Conservation (phyloP, 2,113 vertebrate species). For the Heteronetta atricapilla region DNA sequence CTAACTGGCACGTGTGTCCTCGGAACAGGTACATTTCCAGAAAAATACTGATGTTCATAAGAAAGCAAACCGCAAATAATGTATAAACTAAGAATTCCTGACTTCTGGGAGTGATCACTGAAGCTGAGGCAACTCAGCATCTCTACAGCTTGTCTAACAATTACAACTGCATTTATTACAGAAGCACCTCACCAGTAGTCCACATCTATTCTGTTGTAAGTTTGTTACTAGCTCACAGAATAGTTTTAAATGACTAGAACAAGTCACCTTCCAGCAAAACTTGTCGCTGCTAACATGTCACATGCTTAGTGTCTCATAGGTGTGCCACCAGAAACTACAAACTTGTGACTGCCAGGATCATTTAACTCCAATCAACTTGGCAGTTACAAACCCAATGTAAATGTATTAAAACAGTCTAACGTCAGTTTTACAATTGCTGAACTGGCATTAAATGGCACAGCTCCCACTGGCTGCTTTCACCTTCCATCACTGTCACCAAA, state of each 20-base stretch:
- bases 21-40: neutral
- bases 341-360: neutral
- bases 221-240: neutral
- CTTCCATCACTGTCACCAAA: neutral
- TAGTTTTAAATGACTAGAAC: neutral
- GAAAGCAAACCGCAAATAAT: neutral
- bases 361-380: neutral
- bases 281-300: neutral
- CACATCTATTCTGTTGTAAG: neutral
- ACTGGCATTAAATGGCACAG: neutral
- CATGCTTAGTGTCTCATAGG: neutral
- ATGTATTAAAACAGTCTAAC: neutral
- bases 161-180: neutral
- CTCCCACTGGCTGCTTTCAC: neutral
- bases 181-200: neutral
- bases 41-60: neutral
- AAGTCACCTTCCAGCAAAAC: neutral
- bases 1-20: neutral
- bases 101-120: neutral
- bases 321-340: fast-evolving
- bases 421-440: neutral
- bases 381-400: neutral
- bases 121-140: neutral
- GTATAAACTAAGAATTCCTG: neutral
- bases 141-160: neutral